These are phyloP conservation scores for Metopolophium dirhodum DNA, from an alignment of 1,140 invertebrate species.

Conservation along the genomic window DNA sequence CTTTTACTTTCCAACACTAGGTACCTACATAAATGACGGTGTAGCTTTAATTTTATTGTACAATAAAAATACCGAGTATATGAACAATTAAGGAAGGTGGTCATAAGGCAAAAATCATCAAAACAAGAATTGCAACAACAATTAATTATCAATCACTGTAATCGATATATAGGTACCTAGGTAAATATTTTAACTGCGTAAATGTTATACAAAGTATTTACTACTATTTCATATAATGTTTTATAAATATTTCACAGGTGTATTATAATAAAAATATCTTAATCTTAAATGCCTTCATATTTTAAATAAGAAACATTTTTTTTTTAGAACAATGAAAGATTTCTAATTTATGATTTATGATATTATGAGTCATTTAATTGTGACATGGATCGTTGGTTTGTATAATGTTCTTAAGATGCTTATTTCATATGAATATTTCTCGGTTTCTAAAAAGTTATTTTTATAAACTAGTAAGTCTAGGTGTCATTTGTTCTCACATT, in stretches of 20 bases:
- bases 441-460: background rate
- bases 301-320: background rate
- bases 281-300: background rate
- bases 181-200: background rate
- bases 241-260: background rate
- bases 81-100: too few relatives aligned
- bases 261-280: conserved; percentile 12
- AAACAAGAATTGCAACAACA: background rate
- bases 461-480: background rate
- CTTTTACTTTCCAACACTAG: background rate
- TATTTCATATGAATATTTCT: background rate
- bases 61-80: background rate
- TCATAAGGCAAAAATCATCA: background rate
- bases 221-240: background rate
- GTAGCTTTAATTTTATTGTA: background rate
- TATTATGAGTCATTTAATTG: background rate
- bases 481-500: background rate
- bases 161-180: background rate
- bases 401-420: background rate
- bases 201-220: background rate
- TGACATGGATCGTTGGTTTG: background rate
- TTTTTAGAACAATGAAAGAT: background rate
- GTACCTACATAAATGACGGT: background rate
- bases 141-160: background rate
- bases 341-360: background rate